These are phyloP conservation scores for Vanessa tameamea DNA, from an alignment of 1,140 invertebrate species.

Conservation along the genomic window DNA sequence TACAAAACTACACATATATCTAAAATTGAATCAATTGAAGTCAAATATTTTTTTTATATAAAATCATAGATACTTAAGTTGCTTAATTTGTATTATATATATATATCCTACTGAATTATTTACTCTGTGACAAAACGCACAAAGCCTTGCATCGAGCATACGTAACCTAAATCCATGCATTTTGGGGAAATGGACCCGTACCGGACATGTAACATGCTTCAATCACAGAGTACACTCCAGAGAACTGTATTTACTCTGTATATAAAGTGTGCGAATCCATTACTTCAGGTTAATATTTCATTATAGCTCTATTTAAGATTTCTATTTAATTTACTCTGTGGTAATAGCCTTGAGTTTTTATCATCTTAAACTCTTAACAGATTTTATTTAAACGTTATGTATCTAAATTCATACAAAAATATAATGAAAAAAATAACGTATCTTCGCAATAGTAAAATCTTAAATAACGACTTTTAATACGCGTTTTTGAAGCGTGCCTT, in stretches of 20 bases:
- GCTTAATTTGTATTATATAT: background rate
- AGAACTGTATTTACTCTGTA: conserved; percentile 62
- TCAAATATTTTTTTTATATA: background rate
- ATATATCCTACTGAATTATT: background rate
- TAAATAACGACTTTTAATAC: too few relatives aligned
- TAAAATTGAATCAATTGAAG: too few relatives aligned
- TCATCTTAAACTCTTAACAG: too few relatives aligned
- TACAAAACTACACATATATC: too few relatives aligned
- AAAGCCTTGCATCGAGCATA: conserved; percentile 19
- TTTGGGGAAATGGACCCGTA: conserved; percentile 21
- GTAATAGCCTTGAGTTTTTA: background rate
- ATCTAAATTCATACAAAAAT: too few relatives aligned
- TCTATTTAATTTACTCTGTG: background rate
- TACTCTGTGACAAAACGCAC: conserved; percentile 9
- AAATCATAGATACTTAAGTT: background rate
- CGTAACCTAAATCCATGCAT: conserved; percentile 32
- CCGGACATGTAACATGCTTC: conserved; percentile 38
- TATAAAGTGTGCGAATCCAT: conserved; percentile 38
- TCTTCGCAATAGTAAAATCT: too few relatives aligned
- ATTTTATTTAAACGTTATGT: too few relatives aligned
- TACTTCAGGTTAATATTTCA: conserved; percentile 12
- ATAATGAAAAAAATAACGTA: too few relatives aligned
- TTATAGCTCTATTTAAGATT: background rate
- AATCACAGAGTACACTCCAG: conserved; percentile 70
- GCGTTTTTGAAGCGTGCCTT: too few relatives aligned